These are phyloP conservation scores for Drosophila subpulchrella DNA, from an alignment of 1,140 invertebrate species.

Conservation along the genomic window DNA sequence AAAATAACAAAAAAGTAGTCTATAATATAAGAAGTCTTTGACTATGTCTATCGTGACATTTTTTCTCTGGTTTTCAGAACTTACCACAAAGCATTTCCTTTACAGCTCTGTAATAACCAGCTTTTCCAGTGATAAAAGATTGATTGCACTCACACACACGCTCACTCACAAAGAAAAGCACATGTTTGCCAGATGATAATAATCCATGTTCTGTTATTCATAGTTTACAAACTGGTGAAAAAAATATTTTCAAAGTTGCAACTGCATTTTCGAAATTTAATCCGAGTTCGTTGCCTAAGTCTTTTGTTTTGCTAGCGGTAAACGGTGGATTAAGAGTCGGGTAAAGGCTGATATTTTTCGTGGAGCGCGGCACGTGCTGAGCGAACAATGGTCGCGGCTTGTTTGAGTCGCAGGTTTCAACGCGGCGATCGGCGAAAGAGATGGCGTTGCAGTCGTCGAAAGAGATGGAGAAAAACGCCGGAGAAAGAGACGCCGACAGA, in stretches of 20 bases:
- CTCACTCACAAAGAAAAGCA: constrained; percentile 13
- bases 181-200: background rate
- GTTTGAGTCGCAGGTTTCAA: constrained; percentile 50
- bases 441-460: constrained; percentile 18
- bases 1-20: too few relatives aligned
- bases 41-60: background rate
- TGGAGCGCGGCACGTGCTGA: constrained; percentile 64
- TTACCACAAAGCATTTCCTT: constrained; percentile 37
- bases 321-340: constrained; percentile 7
- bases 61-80: constrained; percentile 5
- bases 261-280: constrained; percentile 10
- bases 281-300: constrained; percentile 22
- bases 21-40: too few relatives aligned
- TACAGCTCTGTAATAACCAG: background rate
- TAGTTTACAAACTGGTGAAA: background rate
- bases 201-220: constrained; percentile 13
- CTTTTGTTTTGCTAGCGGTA: constrained; percentile 35
- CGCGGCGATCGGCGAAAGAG: constrained; percentile 23
- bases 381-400: constrained; percentile 77
- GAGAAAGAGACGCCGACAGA: constrained; percentile 21
- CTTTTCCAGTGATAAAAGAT: background rate
- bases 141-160: constrained; percentile 3
- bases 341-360: constrained; percentile 3
- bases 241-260: background rate
- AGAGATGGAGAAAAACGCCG: constrained; percentile 3